Evolutionary conservation across 1,140 invertebrate genomes (phyloP), one percentile per base, ranked within the genome.

Genomic region (Polyergus mexicanus): DNA sequence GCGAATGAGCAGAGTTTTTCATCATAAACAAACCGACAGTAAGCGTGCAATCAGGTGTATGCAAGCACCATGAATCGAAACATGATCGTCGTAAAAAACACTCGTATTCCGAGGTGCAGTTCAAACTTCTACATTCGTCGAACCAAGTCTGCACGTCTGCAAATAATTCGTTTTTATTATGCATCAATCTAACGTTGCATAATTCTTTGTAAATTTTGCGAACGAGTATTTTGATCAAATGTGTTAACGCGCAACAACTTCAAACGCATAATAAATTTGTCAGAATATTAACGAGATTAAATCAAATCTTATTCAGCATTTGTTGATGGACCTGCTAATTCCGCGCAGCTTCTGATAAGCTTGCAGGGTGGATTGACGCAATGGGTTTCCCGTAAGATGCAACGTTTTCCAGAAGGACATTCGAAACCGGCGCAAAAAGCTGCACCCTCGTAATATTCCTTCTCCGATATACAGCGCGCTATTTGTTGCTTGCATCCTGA

Each of bases 71-170:
- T 4, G 76, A 22, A 3, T 25, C 35, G 0, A 7, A 8, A 56
- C 93, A 94, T 3, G 92, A 89, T 76, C 71, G 91, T 32, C 93
- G 78, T 2, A 94, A 75, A 35, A 94, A 94, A 60, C 93, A 94
- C 19, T 94, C 90, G 19, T 91, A 85, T 63, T 93, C 88, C 0
- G 93, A 94, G 0, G 75, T 47, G 72, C 93, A 94, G 3, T 92
- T 90, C 7, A 93, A 66, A 47, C 28, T 63, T 84, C 85, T 91
- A 69, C 93, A 94, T 62, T 68, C 71, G 0, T 87, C 86, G 35
- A 91, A 76, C 91, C 90, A 94, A 16, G 3, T 72, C 4, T 88
- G 56, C 3, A 90, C 91, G 4, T 93, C 93, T 94, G 56, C 0
- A 75, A 68, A 81, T 16, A 51, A 60, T 44, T 60, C 10, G 16